Conservation (phyloP, 2,113 vertebrate genomes). For the Xiphorhynchus elegans region DNA sequence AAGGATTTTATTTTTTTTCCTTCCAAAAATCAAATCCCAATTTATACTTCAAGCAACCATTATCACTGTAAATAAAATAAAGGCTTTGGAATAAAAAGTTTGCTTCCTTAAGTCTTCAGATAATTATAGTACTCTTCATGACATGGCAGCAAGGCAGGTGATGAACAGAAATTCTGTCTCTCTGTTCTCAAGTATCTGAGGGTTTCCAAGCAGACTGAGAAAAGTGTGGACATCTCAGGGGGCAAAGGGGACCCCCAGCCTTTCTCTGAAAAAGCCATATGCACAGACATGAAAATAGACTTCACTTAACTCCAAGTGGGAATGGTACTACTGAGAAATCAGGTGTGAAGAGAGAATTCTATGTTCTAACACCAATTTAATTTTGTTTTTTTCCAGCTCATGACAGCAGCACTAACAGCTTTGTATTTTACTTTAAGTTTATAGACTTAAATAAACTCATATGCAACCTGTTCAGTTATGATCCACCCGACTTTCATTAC, state of each 20-base stretch:
- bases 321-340: background rate
- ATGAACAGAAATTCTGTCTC: background rate
- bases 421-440: background rate
- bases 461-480: background rate
- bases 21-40: background rate
- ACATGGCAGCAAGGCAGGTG: background rate
- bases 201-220: background rate
- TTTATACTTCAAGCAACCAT: background rate
- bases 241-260: background rate
- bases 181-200: background rate
- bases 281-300: background rate
- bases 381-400: background rate
- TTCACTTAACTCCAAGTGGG: background rate
- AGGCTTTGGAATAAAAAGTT: background rate
- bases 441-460: background rate
- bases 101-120: background rate
- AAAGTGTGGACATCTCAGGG: background rate
- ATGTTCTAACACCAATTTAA: background rate
- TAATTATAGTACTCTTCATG: background rate
- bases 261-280: background rate
- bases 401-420: background rate
- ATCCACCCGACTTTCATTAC: background rate
- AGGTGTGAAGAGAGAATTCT: background rate
- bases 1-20: background rate
- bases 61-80: background rate